These are phyloP conservation scores for Drosophila conformis DNA, from an alignment of 2,888 invertebrate species.

Conservation along the genomic window DNA sequence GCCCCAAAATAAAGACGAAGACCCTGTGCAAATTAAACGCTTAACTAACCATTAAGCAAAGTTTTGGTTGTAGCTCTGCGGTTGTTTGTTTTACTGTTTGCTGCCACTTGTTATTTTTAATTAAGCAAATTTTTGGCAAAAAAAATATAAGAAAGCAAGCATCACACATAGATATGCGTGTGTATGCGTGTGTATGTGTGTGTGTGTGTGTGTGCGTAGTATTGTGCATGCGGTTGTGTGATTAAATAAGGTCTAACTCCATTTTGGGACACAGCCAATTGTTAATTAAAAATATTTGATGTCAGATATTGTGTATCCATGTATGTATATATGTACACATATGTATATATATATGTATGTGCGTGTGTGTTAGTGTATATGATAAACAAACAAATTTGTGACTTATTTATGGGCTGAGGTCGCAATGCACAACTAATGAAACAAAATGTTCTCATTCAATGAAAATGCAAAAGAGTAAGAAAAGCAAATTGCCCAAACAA, in stretches of 20 bases:
- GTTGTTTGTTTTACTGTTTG: constrained; percentile 45
- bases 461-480: constrained; percentile 35
- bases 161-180: constrained; percentile 34
- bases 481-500: constrained; percentile 37
- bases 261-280: constrained; percentile 51
- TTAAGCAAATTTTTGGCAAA: constrained; percentile 74
- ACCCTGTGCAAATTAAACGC: constrained; percentile 72
- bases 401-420: constrained; percentile 44
- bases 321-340: not conserved
- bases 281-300: constrained; percentile 70
- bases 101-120: constrained; percentile 73
- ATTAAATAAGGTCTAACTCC: constrained; percentile 46
- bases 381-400: constrained; percentile 36
- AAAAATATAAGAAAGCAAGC: constrained; percentile 69
- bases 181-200: not conserved
- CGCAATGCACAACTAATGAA: constrained; percentile 48
- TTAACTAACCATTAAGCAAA: constrained; percentile 77
- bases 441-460: constrained; percentile 35
- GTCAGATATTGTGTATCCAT: constrained; percentile 17
- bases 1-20: constrained; percentile 16
- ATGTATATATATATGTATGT: not conserved
- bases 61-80: constrained; percentile 76
- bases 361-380: constrained; percentile 6
- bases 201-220: constrained; percentile 3
- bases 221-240: constrained; percentile 16